Evolutionary conservation across 2,113 vertebrate species (phyloP).

Genomic region (Ploceus nigricollis): DNA sequence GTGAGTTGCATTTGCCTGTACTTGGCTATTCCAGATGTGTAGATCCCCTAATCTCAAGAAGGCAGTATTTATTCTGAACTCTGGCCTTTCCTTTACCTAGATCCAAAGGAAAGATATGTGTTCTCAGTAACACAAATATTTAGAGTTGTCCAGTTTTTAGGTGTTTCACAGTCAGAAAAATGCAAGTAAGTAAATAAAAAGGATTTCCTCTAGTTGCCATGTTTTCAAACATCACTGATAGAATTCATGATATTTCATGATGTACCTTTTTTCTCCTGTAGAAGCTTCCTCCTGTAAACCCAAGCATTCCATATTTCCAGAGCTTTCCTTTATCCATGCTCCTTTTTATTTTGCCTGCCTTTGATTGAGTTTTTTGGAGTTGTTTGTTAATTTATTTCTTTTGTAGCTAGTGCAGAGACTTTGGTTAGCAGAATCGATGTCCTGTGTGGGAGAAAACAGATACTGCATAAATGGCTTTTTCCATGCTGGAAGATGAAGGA

Average conservation of each 20-base stretch:
- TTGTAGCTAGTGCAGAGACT: neutral
- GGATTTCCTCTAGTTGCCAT: neutral
- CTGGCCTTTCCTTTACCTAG: neutral
- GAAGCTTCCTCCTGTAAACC: neutral
- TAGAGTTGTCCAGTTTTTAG: neutral
- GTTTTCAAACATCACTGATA: neutral
- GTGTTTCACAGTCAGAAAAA: neutral
- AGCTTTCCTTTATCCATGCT: neutral
- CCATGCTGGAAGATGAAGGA: neutral
- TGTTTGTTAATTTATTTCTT: neutral
- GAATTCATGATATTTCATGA: neutral
- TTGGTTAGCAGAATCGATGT: neutral
- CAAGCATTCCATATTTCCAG: neutral
- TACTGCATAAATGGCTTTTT: neutral
- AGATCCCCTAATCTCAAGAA: neutral
- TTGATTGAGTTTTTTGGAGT: neutral
- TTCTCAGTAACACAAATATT: neutral
- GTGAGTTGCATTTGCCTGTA: neutral
- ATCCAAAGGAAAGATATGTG: neutral
- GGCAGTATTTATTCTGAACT: neutral
- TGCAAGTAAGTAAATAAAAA: neutral
- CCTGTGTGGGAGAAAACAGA: neutral
- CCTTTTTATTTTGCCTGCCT: neutral
- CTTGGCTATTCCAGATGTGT: neutral
- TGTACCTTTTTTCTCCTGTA: neutral